Evolutionary conservation across 2,888 invertebrate species (phyloP).

Genomic region (Entomobrya multifasciata): DNA sequence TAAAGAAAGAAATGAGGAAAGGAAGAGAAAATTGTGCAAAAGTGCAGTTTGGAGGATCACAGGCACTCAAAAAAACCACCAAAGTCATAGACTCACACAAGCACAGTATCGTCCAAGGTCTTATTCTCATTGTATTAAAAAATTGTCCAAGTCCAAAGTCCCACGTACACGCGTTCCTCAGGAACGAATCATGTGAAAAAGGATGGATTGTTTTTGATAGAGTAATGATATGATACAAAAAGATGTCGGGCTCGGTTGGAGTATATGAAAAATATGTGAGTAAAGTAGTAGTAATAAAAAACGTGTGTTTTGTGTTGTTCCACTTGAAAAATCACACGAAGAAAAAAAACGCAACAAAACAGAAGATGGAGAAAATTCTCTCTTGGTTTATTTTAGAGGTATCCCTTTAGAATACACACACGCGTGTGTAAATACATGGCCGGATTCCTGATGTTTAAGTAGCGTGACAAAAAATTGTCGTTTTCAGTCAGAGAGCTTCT

Average conservation of each 20-base stretch:
- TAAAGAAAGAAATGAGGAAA: not conserved
- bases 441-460: not conserved
- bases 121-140: slow-evolving; percentile 4
- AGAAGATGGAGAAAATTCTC: too few species aligned
- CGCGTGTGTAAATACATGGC: not conserved
- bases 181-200: not conserved
- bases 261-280: not conserved
- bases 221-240: not conserved
- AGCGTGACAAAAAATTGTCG: not conserved
- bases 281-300: not conserved
- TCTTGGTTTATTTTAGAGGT: not conserved
- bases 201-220: too few species aligned
- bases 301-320: too few species aligned
- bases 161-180: not conserved
- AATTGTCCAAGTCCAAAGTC: not conserved
- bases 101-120: too few species aligned
- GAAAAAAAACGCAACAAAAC: not conserved
- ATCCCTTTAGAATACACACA: not conserved
- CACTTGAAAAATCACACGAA: slow-evolving; percentile 43
- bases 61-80: too few species aligned
- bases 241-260: not conserved
- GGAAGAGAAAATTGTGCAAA: not conserved
- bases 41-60: slow-evolving; percentile 10
- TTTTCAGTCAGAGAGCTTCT: too few species aligned
- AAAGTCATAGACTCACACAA: too few species aligned